Conservation (phyloP, 2,888 invertebrate genomes). For the Aelia acuminata region DNA sequence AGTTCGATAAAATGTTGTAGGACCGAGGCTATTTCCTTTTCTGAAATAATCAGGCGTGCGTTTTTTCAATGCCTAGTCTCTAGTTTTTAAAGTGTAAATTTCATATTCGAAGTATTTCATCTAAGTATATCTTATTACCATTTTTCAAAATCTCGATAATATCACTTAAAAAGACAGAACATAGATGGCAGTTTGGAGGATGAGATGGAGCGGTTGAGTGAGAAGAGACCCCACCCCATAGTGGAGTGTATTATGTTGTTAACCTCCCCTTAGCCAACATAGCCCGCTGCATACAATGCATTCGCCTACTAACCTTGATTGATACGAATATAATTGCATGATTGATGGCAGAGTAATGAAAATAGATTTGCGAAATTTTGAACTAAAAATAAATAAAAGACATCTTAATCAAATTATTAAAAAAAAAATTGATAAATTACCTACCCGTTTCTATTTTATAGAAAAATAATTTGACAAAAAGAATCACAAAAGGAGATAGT, state of each 20-base stretch:
- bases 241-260: slow-evolving; percentile 28
- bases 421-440: background rate
- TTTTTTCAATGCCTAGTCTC: no score
- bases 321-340: slow-evolving; percentile 13
- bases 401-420: background rate
- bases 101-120: no score
- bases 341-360: background rate
- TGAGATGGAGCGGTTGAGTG: background rate
- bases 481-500: no score
- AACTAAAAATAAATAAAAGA: background rate
- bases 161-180: background rate
- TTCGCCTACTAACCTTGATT: background rate
- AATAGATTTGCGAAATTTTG: background rate
- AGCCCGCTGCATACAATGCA: slow-evolving; percentile 3
- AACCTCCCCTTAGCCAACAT: background rate
- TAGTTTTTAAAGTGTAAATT: no score
- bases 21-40: no score
- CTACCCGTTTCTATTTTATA: no score
- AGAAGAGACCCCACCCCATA: background rate
- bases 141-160: no score
- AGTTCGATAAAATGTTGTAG: no score
- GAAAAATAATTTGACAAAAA: no score
- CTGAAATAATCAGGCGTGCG: no score
- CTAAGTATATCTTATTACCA: no score
- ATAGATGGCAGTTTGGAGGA: background rate